Percentiles rank a stretch among this genome's conserved stretches.
phyloP scores from a whole-genome alignment of 2,113 vertebrate genomes.

The Albula glossodonta region DNA sequence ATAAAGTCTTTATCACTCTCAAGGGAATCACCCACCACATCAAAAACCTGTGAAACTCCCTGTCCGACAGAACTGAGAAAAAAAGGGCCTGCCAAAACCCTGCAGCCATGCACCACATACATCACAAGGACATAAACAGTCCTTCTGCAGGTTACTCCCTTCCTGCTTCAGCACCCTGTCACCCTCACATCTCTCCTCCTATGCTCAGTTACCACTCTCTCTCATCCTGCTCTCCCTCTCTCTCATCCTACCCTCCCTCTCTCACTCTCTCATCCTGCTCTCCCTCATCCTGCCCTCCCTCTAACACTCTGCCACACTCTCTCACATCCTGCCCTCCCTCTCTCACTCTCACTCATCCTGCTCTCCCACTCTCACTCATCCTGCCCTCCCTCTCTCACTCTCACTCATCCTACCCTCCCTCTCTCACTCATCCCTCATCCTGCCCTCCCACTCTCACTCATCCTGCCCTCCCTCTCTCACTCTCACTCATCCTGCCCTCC shows the following conservation, averaged over 20 bases:
- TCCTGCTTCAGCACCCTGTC: neutral
- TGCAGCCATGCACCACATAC: neutral
- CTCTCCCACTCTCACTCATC: no score
- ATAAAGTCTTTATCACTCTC: slow-evolving; percentile 17
- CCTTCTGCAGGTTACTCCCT: neutral
- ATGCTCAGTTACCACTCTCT: no score
- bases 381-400: no score
- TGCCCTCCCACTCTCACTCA: no score
- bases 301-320: no score
- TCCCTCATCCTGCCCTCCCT: neutral
- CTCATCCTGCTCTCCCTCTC: neutral
- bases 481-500: no score
- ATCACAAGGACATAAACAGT: neutral
- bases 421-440: no score
- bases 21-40: slow-evolving; percentile 28
- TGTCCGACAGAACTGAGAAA: neutral
- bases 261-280: neutral
- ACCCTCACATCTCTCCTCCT: neutral
- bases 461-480: no score
- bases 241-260: no score
- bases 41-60: slow-evolving; percentile 13
- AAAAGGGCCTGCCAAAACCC: neutral
- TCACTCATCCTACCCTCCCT: no score
- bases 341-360: no score
- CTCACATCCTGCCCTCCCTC: no score